Evolutionary conservation across 1,140 invertebrate species (phyloP).

Genomic region (Matsumurasca onukii): DNA sequence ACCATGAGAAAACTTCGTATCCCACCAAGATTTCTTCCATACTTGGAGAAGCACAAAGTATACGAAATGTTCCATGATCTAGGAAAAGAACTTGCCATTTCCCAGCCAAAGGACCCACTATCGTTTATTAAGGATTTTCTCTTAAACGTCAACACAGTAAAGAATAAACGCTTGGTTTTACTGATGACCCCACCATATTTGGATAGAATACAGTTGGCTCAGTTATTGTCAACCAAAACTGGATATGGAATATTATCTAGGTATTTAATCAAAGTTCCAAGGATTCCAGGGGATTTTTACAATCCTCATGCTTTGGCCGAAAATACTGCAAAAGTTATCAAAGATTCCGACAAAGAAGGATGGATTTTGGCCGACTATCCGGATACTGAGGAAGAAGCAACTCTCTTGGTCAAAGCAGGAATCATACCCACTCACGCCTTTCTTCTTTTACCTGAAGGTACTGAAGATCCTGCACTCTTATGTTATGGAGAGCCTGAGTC

Average conservation of each 20-base stretch:
- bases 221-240: background rate
- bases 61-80: conserved; percentile 53
- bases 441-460: background rate
- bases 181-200: background rate
- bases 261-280: background rate
- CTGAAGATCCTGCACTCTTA: background rate
- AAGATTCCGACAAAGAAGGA: background rate
- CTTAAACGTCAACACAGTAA: background rate
- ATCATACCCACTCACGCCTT: background rate
- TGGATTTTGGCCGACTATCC: conserved; percentile 9
- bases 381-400: background rate
- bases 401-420: background rate
- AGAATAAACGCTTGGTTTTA: background rate
- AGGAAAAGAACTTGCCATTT: conserved; percentile 10
- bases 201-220: background rate
- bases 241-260: background rate
- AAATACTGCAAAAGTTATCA: background rate
- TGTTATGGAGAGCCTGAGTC: background rate
- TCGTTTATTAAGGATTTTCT: background rate
- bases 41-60: conserved; percentile 55
- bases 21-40: conserved; percentile 50
- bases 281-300: background rate
- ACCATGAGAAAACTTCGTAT: conserved; percentile 45
- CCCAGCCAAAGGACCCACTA: background rate
- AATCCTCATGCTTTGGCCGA: background rate